phyloP scores from a whole-genome alignment of 1,140 invertebrate genomes.

The Ceratoteleas bidentatus region DNA sequence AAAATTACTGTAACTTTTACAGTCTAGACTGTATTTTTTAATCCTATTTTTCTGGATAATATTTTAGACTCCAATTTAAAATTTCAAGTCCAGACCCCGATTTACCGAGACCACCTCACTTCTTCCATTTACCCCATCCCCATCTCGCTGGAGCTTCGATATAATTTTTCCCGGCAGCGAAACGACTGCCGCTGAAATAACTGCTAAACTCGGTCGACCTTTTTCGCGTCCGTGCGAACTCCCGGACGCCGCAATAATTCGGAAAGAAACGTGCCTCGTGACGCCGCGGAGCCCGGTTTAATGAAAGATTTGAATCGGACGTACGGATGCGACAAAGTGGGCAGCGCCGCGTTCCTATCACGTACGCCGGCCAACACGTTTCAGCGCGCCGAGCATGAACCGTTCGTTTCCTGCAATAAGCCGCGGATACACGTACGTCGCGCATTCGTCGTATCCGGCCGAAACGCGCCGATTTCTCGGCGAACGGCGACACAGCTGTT shows the following conservation, averaged over 20 bases:
- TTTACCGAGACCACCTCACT: too few species aligned
- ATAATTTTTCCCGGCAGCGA: too few species aligned
- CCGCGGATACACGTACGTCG: conserved; percentile 42
- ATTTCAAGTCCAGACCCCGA: too few species aligned
- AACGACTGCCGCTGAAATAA: too few species aligned
- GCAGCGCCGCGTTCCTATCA: conserved; percentile 46
- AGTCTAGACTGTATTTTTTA: too few species aligned
- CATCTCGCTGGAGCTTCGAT: not conserved
- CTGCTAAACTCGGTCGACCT: too few species aligned
- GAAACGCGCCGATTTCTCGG: conserved; percentile 24
- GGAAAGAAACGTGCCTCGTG: conserved; percentile 44
- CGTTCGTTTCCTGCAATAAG: conserved; percentile 63
- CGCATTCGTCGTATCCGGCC: conserved; percentile 25
- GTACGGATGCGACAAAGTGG: conserved; percentile 53
- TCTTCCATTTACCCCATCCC: too few species aligned
- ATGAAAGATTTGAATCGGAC: conserved; percentile 55
- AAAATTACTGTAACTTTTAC: too few species aligned
- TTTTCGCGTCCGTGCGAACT: too few species aligned
- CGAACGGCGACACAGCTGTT: conserved; percentile 38
- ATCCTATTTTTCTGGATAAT: too few species aligned
- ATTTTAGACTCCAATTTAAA: too few species aligned
- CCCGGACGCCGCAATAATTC: not conserved
- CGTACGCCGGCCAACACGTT: conserved; percentile 55
- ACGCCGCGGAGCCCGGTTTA: conserved; percentile 22
- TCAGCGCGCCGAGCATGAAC: conserved; percentile 32